These are phyloP conservation scores for Hoplodrina blanda DNA, from an alignment of 2,888 invertebrate species.

Conservation along the genomic window DNA sequence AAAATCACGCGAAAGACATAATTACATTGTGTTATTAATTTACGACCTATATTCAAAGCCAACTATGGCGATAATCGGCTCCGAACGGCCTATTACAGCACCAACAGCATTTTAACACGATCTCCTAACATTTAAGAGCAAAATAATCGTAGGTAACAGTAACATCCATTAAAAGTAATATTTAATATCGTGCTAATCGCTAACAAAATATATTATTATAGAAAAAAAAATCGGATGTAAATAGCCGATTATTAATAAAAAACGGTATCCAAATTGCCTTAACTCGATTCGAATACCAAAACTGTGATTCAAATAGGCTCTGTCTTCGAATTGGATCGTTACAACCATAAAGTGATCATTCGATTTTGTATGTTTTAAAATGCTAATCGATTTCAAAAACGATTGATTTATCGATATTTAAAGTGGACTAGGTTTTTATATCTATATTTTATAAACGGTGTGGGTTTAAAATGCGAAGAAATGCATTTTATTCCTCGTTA, in stretches of 20 bases:
- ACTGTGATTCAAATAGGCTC: constrained; percentile 43
- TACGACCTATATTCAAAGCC: constrained; percentile 24
- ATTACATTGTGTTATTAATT: constrained; percentile 35
- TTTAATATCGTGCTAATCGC: constrained; percentile 56
- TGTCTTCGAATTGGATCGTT: constrained; percentile 34
- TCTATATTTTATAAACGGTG: constrained; percentile 46
- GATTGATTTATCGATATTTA: constrained; percentile 57
- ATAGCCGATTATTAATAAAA: constrained; percentile 55
- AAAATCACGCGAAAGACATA: constrained; percentile 24
- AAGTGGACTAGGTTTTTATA: constrained; percentile 52
- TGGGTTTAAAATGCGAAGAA: constrained; percentile 28
- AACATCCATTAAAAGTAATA: constrained; percentile 52
- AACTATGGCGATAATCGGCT: constrained; percentile 29
- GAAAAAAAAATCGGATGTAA: constrained; percentile 40
- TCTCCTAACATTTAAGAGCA: constrained; percentile 13
- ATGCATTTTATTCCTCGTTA: constrained; percentile 21
- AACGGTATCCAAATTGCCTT: constrained; percentile 54
- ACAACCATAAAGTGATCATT: constrained; percentile 47
- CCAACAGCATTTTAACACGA: constrained; percentile 42
- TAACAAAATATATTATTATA: constrained; percentile 41
- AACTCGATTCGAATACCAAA: constrained; percentile 49
- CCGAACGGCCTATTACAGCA: constrained; percentile 29
- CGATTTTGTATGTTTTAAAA: constrained; percentile 51
- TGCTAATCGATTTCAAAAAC: constrained; percentile 57
- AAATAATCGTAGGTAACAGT: constrained; percentile 42